Conservation (phyloP, 2,888 invertebrate genomes). For the Arge pagana region DNA sequence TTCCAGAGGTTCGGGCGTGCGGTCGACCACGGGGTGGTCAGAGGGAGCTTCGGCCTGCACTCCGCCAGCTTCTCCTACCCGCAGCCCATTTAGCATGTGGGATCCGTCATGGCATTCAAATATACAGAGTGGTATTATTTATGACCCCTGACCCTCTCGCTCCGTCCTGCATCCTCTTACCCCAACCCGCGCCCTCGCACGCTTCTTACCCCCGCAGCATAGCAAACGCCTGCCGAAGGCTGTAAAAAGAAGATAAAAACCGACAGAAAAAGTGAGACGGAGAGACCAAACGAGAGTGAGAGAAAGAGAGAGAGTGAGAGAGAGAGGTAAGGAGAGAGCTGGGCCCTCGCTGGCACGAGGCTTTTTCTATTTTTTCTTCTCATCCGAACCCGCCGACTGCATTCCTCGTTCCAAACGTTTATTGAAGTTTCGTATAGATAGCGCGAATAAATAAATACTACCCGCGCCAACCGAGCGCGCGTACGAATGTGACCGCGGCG, state of each 20-base stretch:
- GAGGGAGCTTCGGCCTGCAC: too few species aligned
- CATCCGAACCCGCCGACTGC: neutral
- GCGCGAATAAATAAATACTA: slow-evolving; percentile 40
- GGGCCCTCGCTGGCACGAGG: too few species aligned
- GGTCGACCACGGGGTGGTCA: slow-evolving; percentile 16
- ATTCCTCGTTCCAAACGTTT: neutral
- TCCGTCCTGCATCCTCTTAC: neutral
- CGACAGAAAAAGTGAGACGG: slow-evolving; percentile 17
- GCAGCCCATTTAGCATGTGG: slow-evolving; percentile 48
- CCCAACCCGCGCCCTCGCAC: neutral
- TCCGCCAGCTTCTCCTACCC: too few species aligned
- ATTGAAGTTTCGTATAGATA: slow-evolving; percentile 22
- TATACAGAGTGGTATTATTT: slow-evolving; percentile 55
- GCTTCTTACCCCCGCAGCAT: slow-evolving; percentile 30
- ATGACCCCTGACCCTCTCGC: slow-evolving; percentile 38
- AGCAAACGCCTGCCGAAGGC: slow-evolving; percentile 40
- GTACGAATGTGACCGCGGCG: slow-evolving; percentile 13
- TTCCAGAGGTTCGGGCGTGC: slow-evolving; percentile 29
- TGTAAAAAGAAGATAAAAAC: slow-evolving; percentile 22
- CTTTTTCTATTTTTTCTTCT: too few species aligned
- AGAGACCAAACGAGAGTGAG: too few species aligned
- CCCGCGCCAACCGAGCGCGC: slow-evolving; percentile 25
- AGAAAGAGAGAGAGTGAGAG: too few species aligned
- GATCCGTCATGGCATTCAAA: slow-evolving; percentile 54
- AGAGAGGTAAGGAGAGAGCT: too few species aligned